phyloP scores from a whole-genome alignment of 2,797 vertebrate species.

The Trichosurus vulpecula region DNA sequence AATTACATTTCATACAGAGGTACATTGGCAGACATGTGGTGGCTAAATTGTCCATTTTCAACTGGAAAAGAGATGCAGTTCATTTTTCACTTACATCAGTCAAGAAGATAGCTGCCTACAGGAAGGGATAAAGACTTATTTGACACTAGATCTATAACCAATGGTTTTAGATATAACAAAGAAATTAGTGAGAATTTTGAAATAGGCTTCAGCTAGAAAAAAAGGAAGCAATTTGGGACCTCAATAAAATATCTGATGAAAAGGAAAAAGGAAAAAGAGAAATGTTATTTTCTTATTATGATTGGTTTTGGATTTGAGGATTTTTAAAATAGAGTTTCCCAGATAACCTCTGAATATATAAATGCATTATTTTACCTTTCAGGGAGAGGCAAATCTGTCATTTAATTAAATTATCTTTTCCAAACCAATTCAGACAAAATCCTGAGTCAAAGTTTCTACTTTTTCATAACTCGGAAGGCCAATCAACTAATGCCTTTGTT shows the following conservation, averaged over 20 bases:
- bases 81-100: conserved; percentile 79
- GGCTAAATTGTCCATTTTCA: conserved; percentile 81
- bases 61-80: conserved; percentile 76
- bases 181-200: conserved; percentile 80
- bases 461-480: conserved; percentile 46
- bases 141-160: conserved; percentile 81
- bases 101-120: conserved; percentile 77
- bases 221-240: conserved; percentile 64
- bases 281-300: conserved; percentile 58
- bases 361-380: conserved; percentile 57
- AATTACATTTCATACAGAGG: conserved; percentile 77
- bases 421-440: conserved; percentile 59
- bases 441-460: conserved; percentile 44
- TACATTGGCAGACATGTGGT: conserved; percentile 77
- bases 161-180: conserved; percentile 80
- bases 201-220: conserved; percentile 72
- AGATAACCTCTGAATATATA: conserved; percentile 54
- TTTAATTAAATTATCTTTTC: conserved; percentile 66
- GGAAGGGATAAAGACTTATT: conserved; percentile 81
- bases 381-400: conserved; percentile 55
- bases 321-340: conserved; percentile 67
- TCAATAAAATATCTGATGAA: conserved; percentile 64
- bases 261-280: conserved; percentile 53
- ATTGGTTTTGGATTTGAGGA: conserved; percentile 60
- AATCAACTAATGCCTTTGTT: conserved; percentile 46